Evolutionary conservation across 1,140 invertebrate genomes (phyloP), one percentile per base, ranked within the genome.

Genomic region (Cyrtorhinus lividipennis): DNA sequence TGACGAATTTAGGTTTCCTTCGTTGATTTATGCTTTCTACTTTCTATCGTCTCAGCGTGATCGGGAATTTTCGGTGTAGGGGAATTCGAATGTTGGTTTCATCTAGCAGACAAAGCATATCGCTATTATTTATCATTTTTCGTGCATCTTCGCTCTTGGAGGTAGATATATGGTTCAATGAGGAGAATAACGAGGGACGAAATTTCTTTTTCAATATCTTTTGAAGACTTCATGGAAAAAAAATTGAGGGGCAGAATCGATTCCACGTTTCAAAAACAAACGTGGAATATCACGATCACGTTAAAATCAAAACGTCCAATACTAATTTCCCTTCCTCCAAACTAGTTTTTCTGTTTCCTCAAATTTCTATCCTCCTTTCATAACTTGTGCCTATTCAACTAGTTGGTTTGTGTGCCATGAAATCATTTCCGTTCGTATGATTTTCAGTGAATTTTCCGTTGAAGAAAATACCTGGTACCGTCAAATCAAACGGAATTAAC

Each of bases 91-190:
- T 24, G 10, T 24, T 25, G 56, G 22, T 58, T 58, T 58, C 56
- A 58, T 24, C 25, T 25, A 58, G 56, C 56, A 58, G 56, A 58
- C 56, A 58, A 58, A 18, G 56, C 56, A 58, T 58, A 58, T 58
- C 18, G 12, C 18, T 53, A 12, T 15, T 15, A 15, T 53, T 53
- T 53, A 22, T n/a, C n/a, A n/a, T n/a, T n/a, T n/a, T n/a, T n/a
- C n/a, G n/a, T n/a, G n/a, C n/a, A n/a, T n/a, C n/a, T n/a, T n/a
- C n/a, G n/a, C n/a, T n/a, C n/a, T n/a, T n/a, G n/a, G n/a, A n/a
- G n/a, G n/a, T n/a, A n/a, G n/a, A n/a, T n/a, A n/a, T n/a, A n/a
- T n/a, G n/a, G n/a, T n/a, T n/a, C n/a, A 22, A 53, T 22, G 48
- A 53, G 20, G 48, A 22, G 48, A 13, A 10, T 53, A 53, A 10